Conservation (phyloP, 2,113 vertebrate genomes). For the Cochlearius cochlearius region DNA sequence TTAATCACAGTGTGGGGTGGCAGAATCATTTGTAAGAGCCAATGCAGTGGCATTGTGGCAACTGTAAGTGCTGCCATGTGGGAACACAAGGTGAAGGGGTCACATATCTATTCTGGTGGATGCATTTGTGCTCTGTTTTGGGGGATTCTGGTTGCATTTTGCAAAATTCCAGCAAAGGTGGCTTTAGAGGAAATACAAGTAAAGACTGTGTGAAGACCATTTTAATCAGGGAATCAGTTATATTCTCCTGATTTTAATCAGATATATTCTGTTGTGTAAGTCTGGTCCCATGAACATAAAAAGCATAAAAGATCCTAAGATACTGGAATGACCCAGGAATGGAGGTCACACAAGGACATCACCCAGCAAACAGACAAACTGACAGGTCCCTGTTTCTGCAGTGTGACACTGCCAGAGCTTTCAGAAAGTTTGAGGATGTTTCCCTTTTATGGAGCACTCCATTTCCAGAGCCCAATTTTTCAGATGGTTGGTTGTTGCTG, state of each 20-base stretch:
- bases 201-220: neutral
- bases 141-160: neutral
- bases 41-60: neutral
- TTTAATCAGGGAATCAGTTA: neutral
- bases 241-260: neutral
- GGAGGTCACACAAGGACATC: neutral
- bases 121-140: neutral
- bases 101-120: neutral
- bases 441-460: neutral
- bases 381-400: neutral
- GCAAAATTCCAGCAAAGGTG: neutral
- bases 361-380: neutral
- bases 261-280: neutral
- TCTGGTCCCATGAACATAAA: neutral
- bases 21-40: conserved; percentile 31
- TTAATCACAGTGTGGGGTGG: conserved; percentile 56
- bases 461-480: neutral
- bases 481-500: neutral
- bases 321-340: neutral
- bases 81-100: conserved; percentile 14
- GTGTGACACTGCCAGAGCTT: neutral
- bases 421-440: neutral
- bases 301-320: neutral
- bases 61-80: conserved; percentile 41
- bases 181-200: neutral